These are phyloP conservation scores for Emberiza fucata DNA, from an alignment of 2,113 vertebrate species.

Conservation along the genomic window DNA sequence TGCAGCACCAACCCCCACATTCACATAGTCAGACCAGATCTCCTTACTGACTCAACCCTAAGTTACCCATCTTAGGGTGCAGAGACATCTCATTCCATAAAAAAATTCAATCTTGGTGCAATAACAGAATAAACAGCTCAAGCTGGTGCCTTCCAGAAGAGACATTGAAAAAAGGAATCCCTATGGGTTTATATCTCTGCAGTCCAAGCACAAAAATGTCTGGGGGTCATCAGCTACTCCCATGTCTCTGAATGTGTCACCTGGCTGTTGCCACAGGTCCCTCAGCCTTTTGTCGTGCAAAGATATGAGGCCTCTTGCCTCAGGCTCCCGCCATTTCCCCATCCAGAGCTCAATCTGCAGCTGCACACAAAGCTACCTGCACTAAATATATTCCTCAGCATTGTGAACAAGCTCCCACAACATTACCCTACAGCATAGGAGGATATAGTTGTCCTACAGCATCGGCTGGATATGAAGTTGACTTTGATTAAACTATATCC, in stretches of 20 bases:
- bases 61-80: not conserved
- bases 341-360: not conserved
- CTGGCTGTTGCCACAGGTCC: too few species aligned
- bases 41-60: not conserved
- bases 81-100: too few species aligned
- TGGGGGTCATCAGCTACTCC: not conserved
- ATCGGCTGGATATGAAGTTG: not conserved
- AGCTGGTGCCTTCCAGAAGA: too few species aligned
- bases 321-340: not conserved
- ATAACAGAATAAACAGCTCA: not conserved
- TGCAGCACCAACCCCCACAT: fast-evolving
- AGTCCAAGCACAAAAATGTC: not conserved
- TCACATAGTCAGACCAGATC: not conserved
- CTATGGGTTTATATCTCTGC: not conserved
- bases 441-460: not conserved
- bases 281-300: not conserved
- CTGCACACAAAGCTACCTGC: not conserved
- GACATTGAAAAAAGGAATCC: not conserved
- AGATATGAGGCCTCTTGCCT: not conserved
- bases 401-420: not conserved
- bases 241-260: not conserved
- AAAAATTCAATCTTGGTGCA: not conserved
- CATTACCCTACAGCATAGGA: not conserved
- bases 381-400: not conserved
- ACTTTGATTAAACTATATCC: not conserved